A percentile compares a stretch with the other conserved stretches of the same genome.
phyloP scores from a whole-genome alignment of 1,140 invertebrate species.

The Contarinia nasturtii region DNA sequence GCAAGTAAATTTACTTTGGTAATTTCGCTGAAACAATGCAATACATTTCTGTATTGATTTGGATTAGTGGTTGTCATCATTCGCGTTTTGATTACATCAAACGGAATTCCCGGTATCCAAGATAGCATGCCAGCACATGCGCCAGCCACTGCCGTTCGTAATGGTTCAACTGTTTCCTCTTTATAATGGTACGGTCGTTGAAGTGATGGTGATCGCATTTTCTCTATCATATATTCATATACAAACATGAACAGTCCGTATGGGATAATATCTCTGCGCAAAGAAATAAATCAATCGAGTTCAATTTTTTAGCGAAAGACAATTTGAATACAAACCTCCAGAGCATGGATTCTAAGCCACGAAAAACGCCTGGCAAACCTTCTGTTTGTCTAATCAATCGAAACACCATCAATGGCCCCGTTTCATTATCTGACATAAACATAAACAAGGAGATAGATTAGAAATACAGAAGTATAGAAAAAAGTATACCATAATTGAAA shows the following conservation, averaged over 20 bases:
- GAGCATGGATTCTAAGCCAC: slow-evolving; percentile 33
- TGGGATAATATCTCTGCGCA: slow-evolving; percentile 37
- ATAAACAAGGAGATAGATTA: no score
- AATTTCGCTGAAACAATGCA: slow-evolving; percentile 24
- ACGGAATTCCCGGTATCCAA: slow-evolving; percentile 47
- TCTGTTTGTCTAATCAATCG: slow-evolving; percentile 24
- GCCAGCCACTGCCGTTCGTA: slow-evolving; percentile 11
- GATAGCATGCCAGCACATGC: slow-evolving; percentile 37
- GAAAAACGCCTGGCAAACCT: slow-evolving; percentile 37
- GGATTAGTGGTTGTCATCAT: slow-evolving; percentile 42
- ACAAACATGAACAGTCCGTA: slow-evolving; percentile 39
- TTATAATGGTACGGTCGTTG: background rate
- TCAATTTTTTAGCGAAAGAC: background rate
- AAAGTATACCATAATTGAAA: background rate
- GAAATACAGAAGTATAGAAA: no score
- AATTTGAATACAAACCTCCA: slow-evolving; percentile 21
- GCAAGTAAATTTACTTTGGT: slow-evolving; percentile 32
- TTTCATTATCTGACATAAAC: background rate
- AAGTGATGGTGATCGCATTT: background rate
- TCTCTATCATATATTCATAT: slow-evolving; percentile 26
- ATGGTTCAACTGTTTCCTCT: background rate
- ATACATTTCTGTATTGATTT: slow-evolving; percentile 17
- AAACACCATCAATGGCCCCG: background rate
- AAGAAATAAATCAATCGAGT: background rate
- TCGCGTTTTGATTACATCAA: slow-evolving; percentile 57